Evolutionary conservation across 1,140 invertebrate species (phyloP), one percentile per base, ranked within the genome.

Genomic region (Hypsibius dujardini): DNA sequence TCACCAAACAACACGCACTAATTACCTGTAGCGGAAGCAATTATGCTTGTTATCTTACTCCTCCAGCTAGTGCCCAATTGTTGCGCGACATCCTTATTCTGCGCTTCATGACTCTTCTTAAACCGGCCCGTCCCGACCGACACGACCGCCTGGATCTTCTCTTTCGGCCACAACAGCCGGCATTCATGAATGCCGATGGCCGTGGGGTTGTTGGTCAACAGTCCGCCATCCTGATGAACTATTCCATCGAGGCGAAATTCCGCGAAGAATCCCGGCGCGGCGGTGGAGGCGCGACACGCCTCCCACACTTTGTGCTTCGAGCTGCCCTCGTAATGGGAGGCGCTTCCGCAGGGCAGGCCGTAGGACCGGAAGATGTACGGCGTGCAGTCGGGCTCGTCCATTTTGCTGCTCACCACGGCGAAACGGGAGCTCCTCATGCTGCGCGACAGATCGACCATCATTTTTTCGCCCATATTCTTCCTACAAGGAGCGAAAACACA

Each of bases 321-420:
- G 46, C 84, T 86, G 47, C 93, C 92, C 69, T 84, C 83, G 77
- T 92, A 94, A 72, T 87, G 86, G 70, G 87, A 87, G 7, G 69
- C 50, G 15, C 62, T 60, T 71, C 87, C 85, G 2, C 86, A 82
- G 12, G 90, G 89, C 72, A 88, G 83, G 70, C 87, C 85, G 78
- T 95, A 96, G 78, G 90, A 93, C 74, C 92, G 84, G 80, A 95
- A 95, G 56, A 95, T 80, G 79, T 87, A 94, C n/a, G 90, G 87
- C 75, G 86, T 83, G 28, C 92, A 83, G n/a, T 84, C 83, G 3
- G 84, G 84, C 45, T 87, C 83, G 82, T 90, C 92, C 59, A 92
- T 87, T 59, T 93, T 80, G 46, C 88, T 86, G 47, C 90, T 91
- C 71, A 92, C 84, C 1, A 85, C 84, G 75, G 87, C 84, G 76